A percentile compares a stretch with the other conserved stretches of the same genome.
Evolutionary conservation across 2,797 vertebrate genomes (phyloP).

Genomic region (Centropyge bicolor): DNA sequence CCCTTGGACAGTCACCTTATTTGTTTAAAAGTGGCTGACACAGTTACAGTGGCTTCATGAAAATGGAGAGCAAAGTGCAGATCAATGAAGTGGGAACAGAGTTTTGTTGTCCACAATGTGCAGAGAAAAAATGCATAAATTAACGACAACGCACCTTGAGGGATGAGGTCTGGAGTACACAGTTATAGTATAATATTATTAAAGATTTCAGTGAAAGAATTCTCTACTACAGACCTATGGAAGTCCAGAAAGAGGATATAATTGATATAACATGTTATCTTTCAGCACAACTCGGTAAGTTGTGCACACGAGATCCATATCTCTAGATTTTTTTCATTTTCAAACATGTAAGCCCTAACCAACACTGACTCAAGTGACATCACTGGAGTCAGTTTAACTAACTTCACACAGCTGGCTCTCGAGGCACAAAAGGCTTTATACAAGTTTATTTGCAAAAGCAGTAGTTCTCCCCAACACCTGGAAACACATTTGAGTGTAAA

Average conservation of each 20-base stretch:
- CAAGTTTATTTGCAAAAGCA: no score
- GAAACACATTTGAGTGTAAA: not conserved
- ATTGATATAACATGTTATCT: no score
- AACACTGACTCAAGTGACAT: not conserved
- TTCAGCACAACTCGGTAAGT: not conserved
- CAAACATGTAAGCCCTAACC: not conserved
- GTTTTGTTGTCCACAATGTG: not conserved
- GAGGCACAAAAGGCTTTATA: not conserved
- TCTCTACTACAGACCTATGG: not conserved
- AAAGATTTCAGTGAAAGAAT: not conserved
- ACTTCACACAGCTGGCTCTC: not conserved
- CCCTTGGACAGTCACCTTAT: not conserved
- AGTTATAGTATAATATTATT: not conserved
- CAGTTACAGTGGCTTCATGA: not conserved
- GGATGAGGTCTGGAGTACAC: not conserved
- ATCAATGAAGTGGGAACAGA: not conserved
- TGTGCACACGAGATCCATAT: not conserved
- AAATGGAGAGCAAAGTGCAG: not conserved
- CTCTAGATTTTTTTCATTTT: not conserved
- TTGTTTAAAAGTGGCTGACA: not conserved
- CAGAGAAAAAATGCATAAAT: not conserved
- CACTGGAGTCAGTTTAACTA: no score
- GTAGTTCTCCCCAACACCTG: not conserved
- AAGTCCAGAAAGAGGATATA: not conserved
- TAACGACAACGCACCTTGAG: not conserved